Base-by-base conservation (phyloP, 2,888 invertebrate species). In the Timema podura region DNA sequence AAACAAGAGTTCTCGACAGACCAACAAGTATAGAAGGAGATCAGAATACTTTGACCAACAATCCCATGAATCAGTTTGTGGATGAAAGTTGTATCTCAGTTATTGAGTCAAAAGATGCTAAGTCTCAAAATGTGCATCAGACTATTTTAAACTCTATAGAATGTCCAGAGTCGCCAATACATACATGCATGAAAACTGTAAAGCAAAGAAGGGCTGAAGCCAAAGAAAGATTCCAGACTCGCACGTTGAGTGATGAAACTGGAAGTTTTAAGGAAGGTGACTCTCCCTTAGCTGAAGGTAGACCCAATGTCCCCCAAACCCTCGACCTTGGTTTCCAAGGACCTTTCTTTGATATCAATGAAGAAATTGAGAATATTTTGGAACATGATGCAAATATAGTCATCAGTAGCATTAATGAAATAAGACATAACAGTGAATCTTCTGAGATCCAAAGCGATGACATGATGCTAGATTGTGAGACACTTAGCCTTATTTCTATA, bases 141-240 rank as follows among this genome's bases (percentile, higher is more conserved):
- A n/a, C 30, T n/a, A 30, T 30, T 30, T 30, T 30, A 30, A 30
- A 30, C 30, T 30, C 30, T 30, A 30, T 30, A 30, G 45, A 48
- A 15, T 46, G 64, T 48, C 8, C 67, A 11, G 68, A 54, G 51
- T 15, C 30, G 11, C 48, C 49, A 44, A 44, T 16, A 51, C 47
- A 46, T 0, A 77, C 83, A 9, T 82, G 83, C 5, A 85, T 83
- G 75, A 84, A 83, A 76, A 83, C 84, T 0, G 81, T 82, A 73
- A 85, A 86, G 78, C 88, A 86, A 77, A 85, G 85, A 77, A 83
- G 88, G 15, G 79, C 84, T 11, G 88, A 89, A 73, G 89, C 90
- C 77, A 87, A 88, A 7, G 92, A 92, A 65, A 84, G 92, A 67
- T 92, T 89, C 79, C 86, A 88, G 76, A 93, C 92, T 3, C 87